A percentile compares a stretch with the other conserved stretches of the same genome.
These are phyloP conservation scores for Spizaetus ornatus DNA, from an alignment of 2,113 vertebrate genomes.

Conservation along the genomic window DNA sequence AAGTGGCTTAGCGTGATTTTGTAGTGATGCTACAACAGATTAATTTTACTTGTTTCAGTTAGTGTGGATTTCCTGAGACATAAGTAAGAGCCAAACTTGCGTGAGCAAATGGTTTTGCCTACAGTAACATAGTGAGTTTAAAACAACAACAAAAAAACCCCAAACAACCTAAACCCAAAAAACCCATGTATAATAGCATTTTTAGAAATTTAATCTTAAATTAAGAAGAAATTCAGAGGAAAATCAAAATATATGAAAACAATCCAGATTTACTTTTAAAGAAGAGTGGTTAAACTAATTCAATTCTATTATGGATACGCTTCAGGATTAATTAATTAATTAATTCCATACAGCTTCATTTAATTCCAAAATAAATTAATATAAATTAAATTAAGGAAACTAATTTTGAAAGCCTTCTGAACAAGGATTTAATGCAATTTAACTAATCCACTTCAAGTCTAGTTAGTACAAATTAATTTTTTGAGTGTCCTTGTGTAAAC, in stretches of 20 bases:
- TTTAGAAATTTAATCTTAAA: background rate
- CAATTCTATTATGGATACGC: background rate
- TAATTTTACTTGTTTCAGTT: background rate
- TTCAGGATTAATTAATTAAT: background rate
- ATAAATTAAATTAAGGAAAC: background rate
- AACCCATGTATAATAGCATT: accelerated
- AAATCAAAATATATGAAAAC: background rate
- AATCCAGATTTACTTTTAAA: background rate
- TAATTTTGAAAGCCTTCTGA: background rate
- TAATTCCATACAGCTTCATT: background rate
- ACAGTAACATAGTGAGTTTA: background rate
- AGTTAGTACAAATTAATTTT: background rate
- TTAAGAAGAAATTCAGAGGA: background rate
- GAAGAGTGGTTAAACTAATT: background rate
- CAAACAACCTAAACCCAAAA: background rate
- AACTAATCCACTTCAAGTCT: background rate
- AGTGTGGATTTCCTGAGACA: background rate
- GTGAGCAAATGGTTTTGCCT: background rate
- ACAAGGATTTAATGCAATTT: background rate
- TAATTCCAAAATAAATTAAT: background rate
- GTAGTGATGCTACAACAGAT: background rate
- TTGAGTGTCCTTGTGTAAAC: background rate
- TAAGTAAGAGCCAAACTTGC: background rate
- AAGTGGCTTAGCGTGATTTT: background rate
- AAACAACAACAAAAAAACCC: background rate